Evolutionary conservation across 2,797 vertebrate genomes (phyloP), one percentile per base, ranked within the genome.

Genomic region (Rhadinocentrus ornatus): DNA sequence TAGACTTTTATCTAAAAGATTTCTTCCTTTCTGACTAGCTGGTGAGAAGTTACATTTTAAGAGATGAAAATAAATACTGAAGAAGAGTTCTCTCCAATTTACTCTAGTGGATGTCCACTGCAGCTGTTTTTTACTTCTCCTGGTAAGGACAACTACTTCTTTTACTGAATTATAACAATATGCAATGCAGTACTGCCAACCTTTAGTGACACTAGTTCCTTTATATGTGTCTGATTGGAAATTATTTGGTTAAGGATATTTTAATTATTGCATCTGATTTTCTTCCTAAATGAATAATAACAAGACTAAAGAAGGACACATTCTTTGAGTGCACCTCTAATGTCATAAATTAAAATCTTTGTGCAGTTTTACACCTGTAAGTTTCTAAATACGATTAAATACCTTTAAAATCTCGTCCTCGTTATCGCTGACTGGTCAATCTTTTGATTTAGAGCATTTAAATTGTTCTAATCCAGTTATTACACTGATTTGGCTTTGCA

Each of bases 401-500:
- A 6, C 5, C 52, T 29, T 27, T 27, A 27, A 55, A 12, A 53
- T 53, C 4, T 27, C 0, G 2, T 26, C 13, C 50, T 24, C 12
- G 26, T 26, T 12, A 53, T 6, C 6, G 50, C 12, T 26, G 22
- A 26, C 11, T 62, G 22, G 12, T 27, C 8, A 37, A 37, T 54
- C 52, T 24, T 41, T 41, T 6, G 11, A 11, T 13, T 3, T 39
- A 12, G 37, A 50, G 16, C 9, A 5, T 53, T 20, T 11, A 9
- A 3, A 39, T 46, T n/a, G 0, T n/a, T 32, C 3, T 3, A 4
- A 37, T 2, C 27, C 1, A 37, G 6, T 29, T 60, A 58, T 46
- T 13, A 16, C 0, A 27, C 9, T 5, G 22, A n/a, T 68, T 44
- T 62, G 55, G 37, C 29, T 79, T 63, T 80, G 72, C 76, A 77